Base-by-base conservation (phyloP, 2,113 vertebrate species). In the Lophotis ruficrista region DNA sequence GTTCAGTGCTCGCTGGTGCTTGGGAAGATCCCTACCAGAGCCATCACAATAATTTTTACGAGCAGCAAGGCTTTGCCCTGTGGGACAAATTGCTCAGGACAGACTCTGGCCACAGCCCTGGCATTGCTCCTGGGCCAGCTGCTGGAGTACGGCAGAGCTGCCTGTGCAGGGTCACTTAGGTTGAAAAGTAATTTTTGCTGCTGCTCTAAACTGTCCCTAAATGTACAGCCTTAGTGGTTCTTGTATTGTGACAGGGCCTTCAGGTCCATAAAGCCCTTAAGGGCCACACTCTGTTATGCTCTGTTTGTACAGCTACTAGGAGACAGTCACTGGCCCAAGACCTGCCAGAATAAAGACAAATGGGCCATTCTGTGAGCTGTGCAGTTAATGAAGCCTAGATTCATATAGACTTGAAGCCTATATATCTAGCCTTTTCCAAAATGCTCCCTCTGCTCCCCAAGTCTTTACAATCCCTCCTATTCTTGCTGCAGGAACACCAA, bases 281-380 rank as follows among this genome's bases (percentile, higher is more conserved):
- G 25, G 56, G 50, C 37, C 66, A 83, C 17, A 5, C 5, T 78
- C 11, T 33, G 6, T 41, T 73, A 41, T 5, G 14, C 10, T 75
- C 22, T 79, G 28, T 57, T 82, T 64, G n/a, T 11, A 43, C 19
- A 64, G 38, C 61, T 60, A 57, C n/a, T 38, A 62, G 51, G 88
- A 90, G 56, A 64, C 12, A 0, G 0, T 57, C 43, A 25, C 10
- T 35, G 23, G 16, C 30, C 31, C 30, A 48, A 11, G 8, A 70
- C 21, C 38, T 75, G 51, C 51, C 82, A 90, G 43, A 66, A 78
- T 31, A 73, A 93, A 37, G 70, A 82, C 30, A 85, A 93, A 93
- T 35, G 51, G 4, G 1, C 87, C 3, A 0, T 77, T 65, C 45
- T 53, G 25, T 81, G 58, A 70, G 27, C 64, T 65, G n/a, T 53